Evolutionary conservation across 2,888 invertebrate genomes (phyloP).

Genomic region (Oxyteleia sp.): DNA sequence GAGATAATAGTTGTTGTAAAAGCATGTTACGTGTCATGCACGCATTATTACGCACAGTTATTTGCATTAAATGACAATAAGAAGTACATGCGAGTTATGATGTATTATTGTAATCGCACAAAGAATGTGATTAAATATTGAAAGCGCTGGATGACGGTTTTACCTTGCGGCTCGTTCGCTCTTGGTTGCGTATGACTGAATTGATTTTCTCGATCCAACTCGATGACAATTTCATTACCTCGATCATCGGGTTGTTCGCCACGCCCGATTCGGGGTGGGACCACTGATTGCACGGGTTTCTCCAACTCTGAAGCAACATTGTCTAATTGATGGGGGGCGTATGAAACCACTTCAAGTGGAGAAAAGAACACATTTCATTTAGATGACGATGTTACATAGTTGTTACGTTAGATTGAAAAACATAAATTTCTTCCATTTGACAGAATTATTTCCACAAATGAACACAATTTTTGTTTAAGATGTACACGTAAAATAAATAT

Average conservation of each 20-base stretch:
- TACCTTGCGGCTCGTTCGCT: slow-evolving; percentile 88
- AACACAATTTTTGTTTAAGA: no score
- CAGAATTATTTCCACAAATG: no score
- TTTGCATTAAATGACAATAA: slow-evolving; percentile 41
- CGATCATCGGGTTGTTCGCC: slow-evolving; percentile 89
- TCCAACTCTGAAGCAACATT: slow-evolving; percentile 87
- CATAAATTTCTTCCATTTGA: no score
- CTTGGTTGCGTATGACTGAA: slow-evolving; percentile 89
- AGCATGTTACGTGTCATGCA: slow-evolving; percentile 39
- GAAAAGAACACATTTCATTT: slow-evolving; percentile 44
- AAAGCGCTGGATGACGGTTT: slow-evolving; percentile 73
- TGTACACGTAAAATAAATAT: no score
- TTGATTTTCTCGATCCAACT: slow-evolving; percentile 90
- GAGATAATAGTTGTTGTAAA: slow-evolving; percentile 17
- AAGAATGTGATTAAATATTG: slow-evolving; percentile 36
- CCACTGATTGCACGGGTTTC: slow-evolving; percentile 86
- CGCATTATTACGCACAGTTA: slow-evolving; percentile 1
- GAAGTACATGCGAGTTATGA: slow-evolving; percentile 43
- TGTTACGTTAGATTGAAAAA: no score
- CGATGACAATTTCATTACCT: slow-evolving; percentile 91
- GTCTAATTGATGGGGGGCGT: slow-evolving; percentile 79
- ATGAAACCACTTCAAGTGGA: slow-evolving; percentile 44
- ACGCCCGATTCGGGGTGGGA: slow-evolving; percentile 88
- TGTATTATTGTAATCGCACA: slow-evolving; percentile 9
- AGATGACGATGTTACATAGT: slow-evolving; percentile 47